phyloP scores from a whole-genome alignment of 2,888 invertebrate genomes.

The Prostheceraeus crozeri region DNA sequence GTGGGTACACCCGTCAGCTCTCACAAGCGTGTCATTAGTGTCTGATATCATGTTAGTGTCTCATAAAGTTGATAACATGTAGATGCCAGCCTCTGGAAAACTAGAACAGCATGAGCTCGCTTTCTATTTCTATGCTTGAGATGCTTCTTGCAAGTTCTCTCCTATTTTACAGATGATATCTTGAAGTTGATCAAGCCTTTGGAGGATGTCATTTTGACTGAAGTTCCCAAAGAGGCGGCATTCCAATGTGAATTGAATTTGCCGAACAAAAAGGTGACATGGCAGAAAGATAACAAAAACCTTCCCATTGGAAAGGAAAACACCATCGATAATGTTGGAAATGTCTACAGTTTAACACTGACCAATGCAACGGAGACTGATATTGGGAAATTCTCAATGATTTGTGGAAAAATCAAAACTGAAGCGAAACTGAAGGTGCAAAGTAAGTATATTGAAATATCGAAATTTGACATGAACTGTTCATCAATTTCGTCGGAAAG shows the following conservation, averaged over 20 bases:
- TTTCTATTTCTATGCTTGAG: too few species aligned
- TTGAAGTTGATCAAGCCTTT: slow-evolving; percentile 12
- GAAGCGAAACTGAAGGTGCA: slow-evolving; percentile 41
- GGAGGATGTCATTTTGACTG: slow-evolving; percentile 3
- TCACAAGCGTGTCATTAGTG: too few species aligned
- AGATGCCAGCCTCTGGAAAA: too few species aligned
- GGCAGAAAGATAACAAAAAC: slow-evolving; percentile 62
- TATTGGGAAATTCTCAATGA: slow-evolving; percentile 42
- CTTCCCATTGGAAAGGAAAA: slow-evolving; percentile 16
- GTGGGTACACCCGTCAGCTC: too few species aligned
- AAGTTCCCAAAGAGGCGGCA: slow-evolving; percentile 53
- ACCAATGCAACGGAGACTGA: slow-evolving; percentile 43
- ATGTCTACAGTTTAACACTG: slow-evolving; percentile 39
- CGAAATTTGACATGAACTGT: too few species aligned
- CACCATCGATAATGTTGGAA: slow-evolving; percentile 10
- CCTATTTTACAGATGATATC: background rate
- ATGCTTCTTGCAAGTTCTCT: too few species aligned
- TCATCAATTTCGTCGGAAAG: too few species aligned
- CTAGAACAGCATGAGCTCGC: too few species aligned
- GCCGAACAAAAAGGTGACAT: slow-evolving; percentile 69
- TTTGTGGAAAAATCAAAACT: slow-evolving; percentile 40
- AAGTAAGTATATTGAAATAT: slow-evolving; percentile 38
- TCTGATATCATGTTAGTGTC: too few species aligned
- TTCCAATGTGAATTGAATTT: slow-evolving; percentile 76
- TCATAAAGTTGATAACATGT: too few species aligned